phyloP scores from a whole-genome alignment of 2,113 vertebrate genomes.

The Sturnus vulgaris region DNA sequence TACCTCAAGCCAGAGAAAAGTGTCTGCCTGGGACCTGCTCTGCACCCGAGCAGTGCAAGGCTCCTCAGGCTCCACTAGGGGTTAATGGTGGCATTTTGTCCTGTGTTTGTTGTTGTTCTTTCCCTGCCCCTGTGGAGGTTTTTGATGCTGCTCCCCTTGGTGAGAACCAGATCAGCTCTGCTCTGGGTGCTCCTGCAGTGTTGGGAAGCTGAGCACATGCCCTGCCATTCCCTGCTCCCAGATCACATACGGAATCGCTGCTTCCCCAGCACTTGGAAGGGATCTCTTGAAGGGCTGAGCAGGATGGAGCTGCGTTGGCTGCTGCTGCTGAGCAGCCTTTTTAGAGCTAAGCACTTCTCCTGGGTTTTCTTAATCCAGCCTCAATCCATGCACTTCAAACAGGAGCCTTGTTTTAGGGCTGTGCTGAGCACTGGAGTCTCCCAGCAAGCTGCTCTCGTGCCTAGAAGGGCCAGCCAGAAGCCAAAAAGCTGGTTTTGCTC shows the following conservation, averaged over 20 bases:
- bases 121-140: background rate
- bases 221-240: accelerated
- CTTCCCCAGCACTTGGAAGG: accelerated
- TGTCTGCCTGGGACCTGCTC: background rate
- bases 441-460: background rate
- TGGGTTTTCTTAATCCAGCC: slow-evolving; percentile 16
- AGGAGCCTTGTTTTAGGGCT: slow-evolving; percentile 2
- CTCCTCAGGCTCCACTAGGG: background rate
- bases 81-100: accelerated
- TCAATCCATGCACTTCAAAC: background rate
- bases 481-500: background rate
- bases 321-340: background rate
- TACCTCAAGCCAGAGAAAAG: background rate
- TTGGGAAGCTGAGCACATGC: accelerated
- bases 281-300: background rate
- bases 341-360: background rate
- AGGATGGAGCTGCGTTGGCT: background rate
- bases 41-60: background rate
- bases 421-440: background rate
- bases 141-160: background rate
- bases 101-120: background rate
- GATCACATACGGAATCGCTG: accelerated
- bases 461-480: background rate
- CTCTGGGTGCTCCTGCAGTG: accelerated
- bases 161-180: background rate